Conservation (phyloP, 2,888 invertebrate species). For the Lordiphosa andalusiaca region DNA sequence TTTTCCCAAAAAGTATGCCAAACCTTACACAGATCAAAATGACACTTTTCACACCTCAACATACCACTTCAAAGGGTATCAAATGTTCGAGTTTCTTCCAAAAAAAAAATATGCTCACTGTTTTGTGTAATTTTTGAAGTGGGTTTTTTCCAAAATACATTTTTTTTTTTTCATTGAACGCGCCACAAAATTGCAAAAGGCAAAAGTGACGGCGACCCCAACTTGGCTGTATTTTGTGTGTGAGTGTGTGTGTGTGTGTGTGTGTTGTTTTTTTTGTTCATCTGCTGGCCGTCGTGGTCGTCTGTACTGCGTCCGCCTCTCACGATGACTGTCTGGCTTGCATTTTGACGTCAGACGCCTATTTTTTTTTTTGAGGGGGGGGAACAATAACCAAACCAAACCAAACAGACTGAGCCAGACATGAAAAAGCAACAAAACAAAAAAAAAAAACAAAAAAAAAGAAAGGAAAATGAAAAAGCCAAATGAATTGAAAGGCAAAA, state of each 20-base stretch:
- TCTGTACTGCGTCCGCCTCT: constrained; percentile 28
- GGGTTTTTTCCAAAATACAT: constrained; percentile 28
- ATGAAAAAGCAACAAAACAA: constrained; percentile 54
- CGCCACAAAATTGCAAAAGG: constrained; percentile 57
- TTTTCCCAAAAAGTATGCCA: too few species aligned
- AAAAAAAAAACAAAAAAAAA: too few species aligned
- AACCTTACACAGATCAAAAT: too few species aligned
- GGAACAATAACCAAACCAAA: constrained; percentile 11
- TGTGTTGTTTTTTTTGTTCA: constrained; percentile 6
- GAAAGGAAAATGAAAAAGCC: constrained; percentile 27
- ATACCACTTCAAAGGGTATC: too few species aligned
- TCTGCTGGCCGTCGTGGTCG: constrained; percentile 25
- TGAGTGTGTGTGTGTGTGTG: background rate
- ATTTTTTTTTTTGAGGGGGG: constrained; percentile 40
- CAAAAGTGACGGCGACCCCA: constrained; percentile 56
- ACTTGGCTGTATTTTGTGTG: constrained; percentile 4
- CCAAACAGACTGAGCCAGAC: constrained; percentile 39
- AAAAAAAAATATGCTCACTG: constrained; percentile 5
- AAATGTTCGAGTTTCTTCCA: too few species aligned
- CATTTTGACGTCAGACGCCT: constrained; percentile 69
- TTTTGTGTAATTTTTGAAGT: constrained; percentile 45
- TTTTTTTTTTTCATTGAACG: constrained; percentile 57
- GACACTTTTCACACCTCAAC: too few species aligned
- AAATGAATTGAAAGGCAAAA: constrained; percentile 32
- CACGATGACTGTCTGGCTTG: constrained; percentile 42